A percentile compares a stretch with the other conserved stretches of the same genome.
phyloP scores from a whole-genome alignment of 1,140 invertebrate genomes.

The Drosophila varians region DNA sequence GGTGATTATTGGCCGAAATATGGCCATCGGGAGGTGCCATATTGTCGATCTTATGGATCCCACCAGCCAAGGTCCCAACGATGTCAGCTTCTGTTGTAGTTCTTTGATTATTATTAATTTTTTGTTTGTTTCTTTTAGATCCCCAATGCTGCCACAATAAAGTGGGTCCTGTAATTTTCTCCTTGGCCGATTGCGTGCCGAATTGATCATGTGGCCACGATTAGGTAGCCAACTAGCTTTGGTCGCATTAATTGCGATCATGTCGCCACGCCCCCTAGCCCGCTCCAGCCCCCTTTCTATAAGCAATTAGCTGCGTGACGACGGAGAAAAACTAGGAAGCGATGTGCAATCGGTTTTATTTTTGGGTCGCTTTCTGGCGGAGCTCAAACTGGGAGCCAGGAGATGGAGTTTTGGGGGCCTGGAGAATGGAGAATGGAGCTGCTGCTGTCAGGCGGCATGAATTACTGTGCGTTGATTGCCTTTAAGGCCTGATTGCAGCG shows the following conservation, averaged over 20 bases:
- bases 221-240: conserved; percentile 35
- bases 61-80: no score
- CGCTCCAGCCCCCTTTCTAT: conserved; percentile 1
- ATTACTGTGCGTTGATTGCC: conserved; percentile 80
- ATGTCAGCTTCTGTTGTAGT: no score
- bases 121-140: neutral
- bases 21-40: no score
- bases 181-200: conserved; percentile 40
- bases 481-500: conserved; percentile 74
- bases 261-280: conserved; percentile 42
- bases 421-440: conserved; percentile 18
- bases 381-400: conserved; percentile 7
- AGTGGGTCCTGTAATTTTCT: neutral
- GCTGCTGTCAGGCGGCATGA: conserved; percentile 63
- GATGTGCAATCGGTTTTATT: conserved; percentile 30
- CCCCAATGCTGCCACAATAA: neutral
- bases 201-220: conserved; percentile 56
- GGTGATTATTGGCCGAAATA: no score
- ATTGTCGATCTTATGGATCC: no score
- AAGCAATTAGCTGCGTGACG: conserved; percentile 67
- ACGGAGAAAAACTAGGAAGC: conserved; percentile 38
- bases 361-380: conserved; percentile 7
- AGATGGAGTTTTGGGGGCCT: neutral
- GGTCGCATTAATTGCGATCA: conserved; percentile 70
- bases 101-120: neutral